Base-by-base conservation (phyloP, 2,888 invertebrate species). In the Lottia gigantea region DNA sequence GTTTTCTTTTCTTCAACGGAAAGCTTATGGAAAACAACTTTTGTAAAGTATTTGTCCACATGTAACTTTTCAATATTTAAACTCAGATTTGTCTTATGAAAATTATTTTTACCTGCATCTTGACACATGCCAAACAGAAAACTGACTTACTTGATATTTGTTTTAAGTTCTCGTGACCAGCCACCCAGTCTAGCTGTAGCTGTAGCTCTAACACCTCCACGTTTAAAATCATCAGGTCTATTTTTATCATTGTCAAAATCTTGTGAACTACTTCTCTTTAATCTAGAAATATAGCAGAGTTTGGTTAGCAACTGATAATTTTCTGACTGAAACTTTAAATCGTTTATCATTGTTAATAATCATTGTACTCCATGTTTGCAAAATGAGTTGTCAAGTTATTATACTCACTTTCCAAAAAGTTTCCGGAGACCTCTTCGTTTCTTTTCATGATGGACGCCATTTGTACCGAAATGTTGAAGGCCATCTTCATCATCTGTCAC, bases 191-290 rank as follows among this genome's bases (percentile, higher is more conserved):
- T 90, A 49, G 93, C 92, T 49, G 92, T 92, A 71, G 93, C 92
- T n/a, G 94, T 94, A 15, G 93, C 93, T 77, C 94, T 89, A 26
- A 93, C 90, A 8, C 93, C 93, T 23, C 90, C 90, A 64, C 94
- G 91, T 74, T 91, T 91, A 81, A 93, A 93, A 71, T 87, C 86
- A 47, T 84, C 87, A 1, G 78, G 67, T 31, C 82, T 71, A 55
- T 81, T 78, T 62, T 77, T 71, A 49, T 87, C 86, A 46, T 77
- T 76, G 67, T 88, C 87, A 72, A 89, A 83, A 71, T 89, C 87
- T 73, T 85, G 84, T 1, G 89, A 89, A 74, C 86, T 89, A 82
- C 89, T 89, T 67, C 94, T 91, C 72, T 85, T 85, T 72, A 84
- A 82, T 70, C 83, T 82, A 71, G 15, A 64, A 68, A 40, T 40